phyloP scores from a whole-genome alignment of 2,797 vertebrate species.

The Squalus acanthias region DNA sequence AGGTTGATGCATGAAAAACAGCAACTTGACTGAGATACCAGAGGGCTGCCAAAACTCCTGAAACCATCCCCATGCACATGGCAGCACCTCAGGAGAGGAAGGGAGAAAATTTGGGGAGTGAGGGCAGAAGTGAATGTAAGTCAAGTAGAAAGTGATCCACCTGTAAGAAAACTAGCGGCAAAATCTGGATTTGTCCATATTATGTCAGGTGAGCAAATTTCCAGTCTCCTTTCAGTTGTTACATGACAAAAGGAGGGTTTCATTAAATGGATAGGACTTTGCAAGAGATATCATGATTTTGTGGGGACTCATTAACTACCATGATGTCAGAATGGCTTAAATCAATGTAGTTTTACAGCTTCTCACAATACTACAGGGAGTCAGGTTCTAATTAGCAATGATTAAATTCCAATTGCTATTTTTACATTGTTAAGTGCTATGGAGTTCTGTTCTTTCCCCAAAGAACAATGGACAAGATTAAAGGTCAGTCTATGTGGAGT shows the following conservation, averaged over 20 bases:
- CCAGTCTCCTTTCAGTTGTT: not conserved
- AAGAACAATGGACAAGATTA: conserved; percentile 24
- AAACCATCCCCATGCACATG: not conserved
- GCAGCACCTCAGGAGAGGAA: no score
- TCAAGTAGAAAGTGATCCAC: not conserved
- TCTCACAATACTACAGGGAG: not conserved
- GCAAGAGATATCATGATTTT: not conserved
- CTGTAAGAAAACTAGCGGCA: not conserved
- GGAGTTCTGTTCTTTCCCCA: not conserved
- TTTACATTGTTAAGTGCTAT: not conserved
- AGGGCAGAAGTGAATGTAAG: no score
- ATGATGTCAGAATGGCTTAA: not conserved
- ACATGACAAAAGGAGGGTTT: not conserved
- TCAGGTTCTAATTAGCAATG: not conserved
- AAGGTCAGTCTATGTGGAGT: conserved; percentile 14
- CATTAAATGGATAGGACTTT: not conserved
- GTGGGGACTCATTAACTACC: not conserved
- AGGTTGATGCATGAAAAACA: not conserved
- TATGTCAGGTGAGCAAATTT: not conserved
- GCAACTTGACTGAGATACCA: not conserved
- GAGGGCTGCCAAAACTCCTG: not conserved
- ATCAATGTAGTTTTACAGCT: not conserved
- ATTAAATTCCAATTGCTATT: conserved; percentile 28
- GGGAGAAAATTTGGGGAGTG: not conserved
- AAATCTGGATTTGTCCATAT: not conserved